These are phyloP conservation scores for Orycteropus afer DNA, from an alignment of 2,113 vertebrate genomes.

Conservation along the genomic window DNA sequence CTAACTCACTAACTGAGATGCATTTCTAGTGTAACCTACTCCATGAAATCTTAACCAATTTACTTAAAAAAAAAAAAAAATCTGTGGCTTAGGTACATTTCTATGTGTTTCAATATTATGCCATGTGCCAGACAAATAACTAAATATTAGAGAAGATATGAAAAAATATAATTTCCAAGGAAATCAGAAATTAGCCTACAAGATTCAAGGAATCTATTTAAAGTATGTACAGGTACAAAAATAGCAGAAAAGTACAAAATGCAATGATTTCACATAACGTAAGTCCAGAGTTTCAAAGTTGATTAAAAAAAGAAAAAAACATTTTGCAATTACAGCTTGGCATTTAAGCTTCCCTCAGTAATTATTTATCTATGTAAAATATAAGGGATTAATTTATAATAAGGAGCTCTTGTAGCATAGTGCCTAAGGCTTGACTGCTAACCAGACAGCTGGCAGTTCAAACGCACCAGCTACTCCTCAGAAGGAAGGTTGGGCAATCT, in stretches of 20 bases:
- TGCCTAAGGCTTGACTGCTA: too few relatives aligned
- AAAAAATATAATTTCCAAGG: slow-evolving; percentile 42
- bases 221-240: not conserved
- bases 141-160: not conserved
- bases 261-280: not conserved
- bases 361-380: not conserved
- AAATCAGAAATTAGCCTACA: not conserved
- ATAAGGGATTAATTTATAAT: not conserved
- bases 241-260: not conserved
- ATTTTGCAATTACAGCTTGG: not conserved
- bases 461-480: too few relatives aligned
- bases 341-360: not conserved
- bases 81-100: not conserved
- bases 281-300: not conserved
- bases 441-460: too few relatives aligned
- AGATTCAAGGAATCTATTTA: slow-evolving; percentile 7
- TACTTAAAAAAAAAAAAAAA: not conserved
- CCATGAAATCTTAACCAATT: not conserved
- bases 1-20: not conserved
- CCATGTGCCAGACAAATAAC: not conserved
- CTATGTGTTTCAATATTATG: not conserved
- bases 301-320: not conserved
- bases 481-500: too few relatives aligned
- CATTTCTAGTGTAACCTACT: not conserved
- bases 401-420: too few relatives aligned